Evolutionary conservation across 2,888 invertebrate genomes (phyloP).

Genomic region (Agelastica alni): DNA sequence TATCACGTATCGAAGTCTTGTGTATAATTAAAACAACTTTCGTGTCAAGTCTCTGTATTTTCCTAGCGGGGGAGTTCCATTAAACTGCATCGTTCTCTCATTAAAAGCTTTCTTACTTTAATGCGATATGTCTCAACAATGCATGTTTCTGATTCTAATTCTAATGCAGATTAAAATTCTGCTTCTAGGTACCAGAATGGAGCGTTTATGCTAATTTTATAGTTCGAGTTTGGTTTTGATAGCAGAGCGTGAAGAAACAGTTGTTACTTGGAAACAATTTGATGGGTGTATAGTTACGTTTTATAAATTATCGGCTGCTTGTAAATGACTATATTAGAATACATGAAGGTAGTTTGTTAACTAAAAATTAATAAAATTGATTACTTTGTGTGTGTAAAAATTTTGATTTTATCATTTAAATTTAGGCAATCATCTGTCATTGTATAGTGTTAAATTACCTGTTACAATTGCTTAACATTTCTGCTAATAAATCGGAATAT

Average conservation of each 20-base stretch:
- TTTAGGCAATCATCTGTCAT: too few species aligned
- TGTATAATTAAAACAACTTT: conserved; percentile 14
- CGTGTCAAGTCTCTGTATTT: conserved; percentile 13
- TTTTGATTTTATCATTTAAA: too few species aligned
- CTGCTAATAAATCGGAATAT: too few species aligned
- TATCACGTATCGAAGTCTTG: background rate
- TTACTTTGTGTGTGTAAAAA: too few species aligned
- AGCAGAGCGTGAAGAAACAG: conserved; percentile 14
- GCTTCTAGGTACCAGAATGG: conserved; percentile 27
- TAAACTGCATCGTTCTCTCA: conserved; percentile 15
- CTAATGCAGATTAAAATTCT: conserved; percentile 29
- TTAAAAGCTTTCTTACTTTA: conserved; percentile 16
- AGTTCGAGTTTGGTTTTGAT: conserved; percentile 17
- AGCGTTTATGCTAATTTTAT: conserved; percentile 28
- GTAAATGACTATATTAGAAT: background rate
- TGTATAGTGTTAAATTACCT: too few species aligned
- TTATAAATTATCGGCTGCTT: conserved; percentile 11
- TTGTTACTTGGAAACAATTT: conserved; percentile 13
- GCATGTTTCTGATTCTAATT: conserved; percentile 25
- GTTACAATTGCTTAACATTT: too few species aligned
- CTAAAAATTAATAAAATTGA: too few species aligned
- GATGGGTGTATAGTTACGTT: conserved; percentile 6
- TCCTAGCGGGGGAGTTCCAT: conserved; percentile 16
- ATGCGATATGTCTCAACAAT: conserved; percentile 23
- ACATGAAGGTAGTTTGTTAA: too few species aligned